Conservation (phyloP, 1,140 invertebrate species). For the Araneus ventricosus region DNA sequence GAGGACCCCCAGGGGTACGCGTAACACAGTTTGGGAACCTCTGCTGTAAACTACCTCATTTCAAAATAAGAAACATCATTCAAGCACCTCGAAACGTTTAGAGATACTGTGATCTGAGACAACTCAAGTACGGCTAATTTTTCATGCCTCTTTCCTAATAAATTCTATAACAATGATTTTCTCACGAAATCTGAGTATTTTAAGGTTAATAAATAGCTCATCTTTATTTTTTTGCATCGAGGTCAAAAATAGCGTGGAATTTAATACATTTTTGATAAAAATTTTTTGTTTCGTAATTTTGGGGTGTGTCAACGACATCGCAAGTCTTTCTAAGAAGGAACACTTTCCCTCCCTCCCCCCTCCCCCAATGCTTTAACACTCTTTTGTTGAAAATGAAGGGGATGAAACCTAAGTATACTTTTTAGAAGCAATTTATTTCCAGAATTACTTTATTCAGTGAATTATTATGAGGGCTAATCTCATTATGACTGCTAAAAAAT, state of each 20-base stretch:
- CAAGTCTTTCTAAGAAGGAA: neutral
- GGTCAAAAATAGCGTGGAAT: neutral
- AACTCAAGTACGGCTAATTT: too few relatives aligned
- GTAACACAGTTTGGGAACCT: too few relatives aligned
- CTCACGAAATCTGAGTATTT: too few relatives aligned
- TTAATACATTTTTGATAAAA: neutral
- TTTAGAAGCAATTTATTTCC: constrained; percentile 47
- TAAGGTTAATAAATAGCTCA: too few relatives aligned
- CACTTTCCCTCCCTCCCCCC: neutral
- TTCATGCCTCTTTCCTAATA: too few relatives aligned
- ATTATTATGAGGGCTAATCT: constrained; percentile 47
- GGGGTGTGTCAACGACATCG: neutral
- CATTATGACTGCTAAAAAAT: constrained; percentile 41
- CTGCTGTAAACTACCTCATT: too few relatives aligned
- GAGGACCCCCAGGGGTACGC: too few relatives aligned
- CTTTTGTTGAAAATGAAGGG: neutral
- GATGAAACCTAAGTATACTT: neutral
- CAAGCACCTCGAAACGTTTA: too few relatives aligned
- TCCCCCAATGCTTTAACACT: neutral
- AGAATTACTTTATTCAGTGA: constrained; percentile 30
- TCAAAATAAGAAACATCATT: too few relatives aligned
- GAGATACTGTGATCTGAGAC: too few relatives aligned
- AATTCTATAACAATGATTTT: too few relatives aligned
- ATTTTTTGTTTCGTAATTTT: neutral
- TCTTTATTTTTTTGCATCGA: too few relatives aligned